phyloP scores from a whole-genome alignment of 2,113 vertebrate genomes.

The Crotalus helleri region DNA sequence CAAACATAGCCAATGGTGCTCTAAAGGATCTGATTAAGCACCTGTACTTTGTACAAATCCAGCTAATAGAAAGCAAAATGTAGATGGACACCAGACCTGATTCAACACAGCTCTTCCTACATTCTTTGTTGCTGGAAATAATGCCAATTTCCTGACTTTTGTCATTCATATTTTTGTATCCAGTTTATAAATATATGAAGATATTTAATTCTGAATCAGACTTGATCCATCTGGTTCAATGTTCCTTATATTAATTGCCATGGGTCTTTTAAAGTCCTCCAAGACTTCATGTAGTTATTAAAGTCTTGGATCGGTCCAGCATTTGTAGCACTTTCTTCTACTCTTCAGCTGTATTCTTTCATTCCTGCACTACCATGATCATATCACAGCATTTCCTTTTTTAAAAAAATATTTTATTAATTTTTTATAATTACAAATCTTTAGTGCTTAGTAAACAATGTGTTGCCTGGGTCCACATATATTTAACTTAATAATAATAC shows the following conservation, averaged over 20 bases:
- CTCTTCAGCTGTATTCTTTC: neutral
- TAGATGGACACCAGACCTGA: neutral
- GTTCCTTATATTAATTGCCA: neutral
- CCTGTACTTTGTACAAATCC: neutral
- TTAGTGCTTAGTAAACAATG: too few species aligned
- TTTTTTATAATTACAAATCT: too few species aligned
- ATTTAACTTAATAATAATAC: too few species aligned
- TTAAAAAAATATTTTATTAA: too few species aligned
- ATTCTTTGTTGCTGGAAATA: neutral
- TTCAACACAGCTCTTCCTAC: neutral
- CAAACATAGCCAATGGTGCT: neutral
- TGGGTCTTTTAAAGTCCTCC: neutral
- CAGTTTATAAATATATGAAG: neutral
- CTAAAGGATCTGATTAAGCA: neutral
- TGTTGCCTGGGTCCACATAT: too few species aligned
- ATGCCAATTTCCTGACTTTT: neutral
- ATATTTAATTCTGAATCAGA: neutral
- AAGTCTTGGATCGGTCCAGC: neutral
- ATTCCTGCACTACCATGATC: neutral
- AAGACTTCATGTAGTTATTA: neutral
- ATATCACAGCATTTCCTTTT: neutral
- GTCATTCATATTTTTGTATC: neutral
- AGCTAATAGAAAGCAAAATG: neutral
- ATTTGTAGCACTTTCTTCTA: neutral
- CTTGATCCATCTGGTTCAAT: neutral